These are phyloP conservation scores for Habropoda laboriosa DNA, from an alignment of 1,140 invertebrate genomes.

Conservation along the genomic window DNA sequence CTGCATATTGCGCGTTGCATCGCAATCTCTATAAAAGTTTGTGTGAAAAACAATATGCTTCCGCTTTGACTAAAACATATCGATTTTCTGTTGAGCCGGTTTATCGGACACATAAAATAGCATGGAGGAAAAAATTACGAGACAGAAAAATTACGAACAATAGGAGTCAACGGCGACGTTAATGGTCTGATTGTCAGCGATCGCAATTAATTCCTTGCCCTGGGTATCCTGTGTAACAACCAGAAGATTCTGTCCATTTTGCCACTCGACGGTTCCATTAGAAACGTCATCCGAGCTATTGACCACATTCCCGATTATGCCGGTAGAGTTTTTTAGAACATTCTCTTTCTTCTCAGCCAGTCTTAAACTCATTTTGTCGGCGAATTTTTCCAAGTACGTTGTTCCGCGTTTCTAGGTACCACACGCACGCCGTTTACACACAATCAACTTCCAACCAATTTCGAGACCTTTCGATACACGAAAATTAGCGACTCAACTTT, in stretches of 20 bases:
- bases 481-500: conserved; percentile 11
- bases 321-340: conserved; percentile 49
- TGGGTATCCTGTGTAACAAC: conserved; percentile 71
- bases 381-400: neutral
- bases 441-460: neutral
- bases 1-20: neutral
- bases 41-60: neutral
- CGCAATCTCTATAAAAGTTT: neutral
- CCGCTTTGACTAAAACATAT: neutral
- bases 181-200: conserved; percentile 66
- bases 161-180: conserved; percentile 71
- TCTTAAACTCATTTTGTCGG: conserved; percentile 55
- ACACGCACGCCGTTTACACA: neutral
- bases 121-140: neutral
- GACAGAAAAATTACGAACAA: conserved; percentile 70
- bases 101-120: neutral
- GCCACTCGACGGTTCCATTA: conserved; percentile 60
- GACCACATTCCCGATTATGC: conserved; percentile 53
- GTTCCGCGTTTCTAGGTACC: neutral
- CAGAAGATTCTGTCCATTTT: conserved; percentile 72
- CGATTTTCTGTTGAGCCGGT: conserved; percentile 21
- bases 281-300: conserved; percentile 54
- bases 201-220: conserved; percentile 68
- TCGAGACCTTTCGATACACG: conserved; percentile 7
- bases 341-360: conserved; percentile 54